Conservation (phyloP, 2,113 vertebrate species). For the Sinocyclocheilus grahami region DNA sequence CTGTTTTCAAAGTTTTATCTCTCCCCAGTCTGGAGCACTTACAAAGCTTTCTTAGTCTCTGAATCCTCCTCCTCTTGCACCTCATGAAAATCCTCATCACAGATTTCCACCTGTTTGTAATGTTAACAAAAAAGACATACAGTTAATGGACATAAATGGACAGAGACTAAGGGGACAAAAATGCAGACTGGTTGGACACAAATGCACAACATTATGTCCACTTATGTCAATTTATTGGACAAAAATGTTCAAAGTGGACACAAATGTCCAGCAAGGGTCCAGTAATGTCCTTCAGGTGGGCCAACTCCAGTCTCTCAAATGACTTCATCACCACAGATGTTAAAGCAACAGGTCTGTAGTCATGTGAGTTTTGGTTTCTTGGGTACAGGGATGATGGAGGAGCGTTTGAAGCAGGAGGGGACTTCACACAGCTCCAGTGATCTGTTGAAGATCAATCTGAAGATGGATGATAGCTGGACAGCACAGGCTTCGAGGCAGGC, state of each 20-base stretch:
- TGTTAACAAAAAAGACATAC: background rate
- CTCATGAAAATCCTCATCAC: conserved; percentile 76
- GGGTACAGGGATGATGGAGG: too few relatives aligned
- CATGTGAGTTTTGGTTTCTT: too few relatives aligned
- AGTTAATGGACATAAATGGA: background rate
- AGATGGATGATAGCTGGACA: too few relatives aligned
- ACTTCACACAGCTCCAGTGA: too few relatives aligned
- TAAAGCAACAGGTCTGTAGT: too few relatives aligned
- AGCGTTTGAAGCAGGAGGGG: too few relatives aligned
- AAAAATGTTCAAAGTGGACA: background rate
- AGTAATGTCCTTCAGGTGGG: too few relatives aligned
- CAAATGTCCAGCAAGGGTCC: background rate
- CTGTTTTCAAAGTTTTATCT: background rate
- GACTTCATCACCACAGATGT: too few relatives aligned
- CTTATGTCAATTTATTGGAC: background rate
- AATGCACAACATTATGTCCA: background rate
- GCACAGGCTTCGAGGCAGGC: too few relatives aligned
- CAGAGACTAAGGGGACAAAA: background rate
- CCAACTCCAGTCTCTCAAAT: too few relatives aligned
- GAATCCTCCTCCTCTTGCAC: conserved; percentile 73
- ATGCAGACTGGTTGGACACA: background rate
- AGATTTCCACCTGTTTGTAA: conserved; percentile 38
- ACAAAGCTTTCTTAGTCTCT: conserved; percentile 82
- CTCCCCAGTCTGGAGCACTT: conserved; percentile 62
- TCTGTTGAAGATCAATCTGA: too few relatives aligned